phyloP scores from a whole-genome alignment of 2,797 vertebrate species.

The Darevskia mixta region DNA sequence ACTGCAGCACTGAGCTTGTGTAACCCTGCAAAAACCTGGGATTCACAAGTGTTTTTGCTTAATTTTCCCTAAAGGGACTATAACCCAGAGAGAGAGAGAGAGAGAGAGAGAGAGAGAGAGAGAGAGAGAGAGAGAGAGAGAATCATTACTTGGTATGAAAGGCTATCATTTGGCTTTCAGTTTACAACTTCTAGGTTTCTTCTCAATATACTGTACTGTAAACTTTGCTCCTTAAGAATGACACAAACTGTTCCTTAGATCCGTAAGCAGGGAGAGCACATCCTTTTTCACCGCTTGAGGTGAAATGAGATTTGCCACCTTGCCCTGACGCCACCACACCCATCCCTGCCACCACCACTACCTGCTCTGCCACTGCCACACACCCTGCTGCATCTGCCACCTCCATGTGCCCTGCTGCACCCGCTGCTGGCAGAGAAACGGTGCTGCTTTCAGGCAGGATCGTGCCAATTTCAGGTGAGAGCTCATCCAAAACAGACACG shows the following conservation, averaged over 20 bases:
- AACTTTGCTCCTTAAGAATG: background rate
- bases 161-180: background rate
- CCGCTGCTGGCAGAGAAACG: no score
- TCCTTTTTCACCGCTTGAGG: background rate
- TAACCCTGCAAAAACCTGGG: background rate
- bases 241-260: background rate
- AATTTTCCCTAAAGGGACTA: background rate
- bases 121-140: no score
- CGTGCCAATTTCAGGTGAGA: no score
- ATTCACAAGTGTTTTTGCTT: background rate
- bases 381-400: no score
- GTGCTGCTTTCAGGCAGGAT: no score
- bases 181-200: background rate
- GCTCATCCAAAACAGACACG: background rate
- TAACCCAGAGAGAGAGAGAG: background rate
- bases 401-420: no score
- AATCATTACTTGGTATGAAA: background rate
- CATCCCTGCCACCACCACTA: background rate
- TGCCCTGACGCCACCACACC: background rate
- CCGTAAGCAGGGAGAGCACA: no score
- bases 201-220: background rate
- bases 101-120: no score
- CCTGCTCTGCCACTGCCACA: no score
- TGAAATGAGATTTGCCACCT: background rate
- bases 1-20: background rate